phyloP scores from a whole-genome alignment of 2,888 invertebrate genomes.

The Drosophila quinaria region DNA sequence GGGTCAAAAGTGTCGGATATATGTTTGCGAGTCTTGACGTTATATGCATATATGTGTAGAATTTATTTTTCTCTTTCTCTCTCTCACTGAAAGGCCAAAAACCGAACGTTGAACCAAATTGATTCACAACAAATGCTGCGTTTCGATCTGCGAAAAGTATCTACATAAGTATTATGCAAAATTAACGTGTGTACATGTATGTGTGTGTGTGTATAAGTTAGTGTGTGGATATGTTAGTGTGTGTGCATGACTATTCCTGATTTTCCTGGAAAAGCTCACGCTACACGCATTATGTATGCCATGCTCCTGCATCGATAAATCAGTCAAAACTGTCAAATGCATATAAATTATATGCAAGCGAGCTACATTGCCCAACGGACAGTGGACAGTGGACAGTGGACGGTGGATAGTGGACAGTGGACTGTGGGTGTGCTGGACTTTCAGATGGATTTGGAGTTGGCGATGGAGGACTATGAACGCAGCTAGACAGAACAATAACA shows the following conservation, averaged over 20 bases:
- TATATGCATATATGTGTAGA: conserved; percentile 6
- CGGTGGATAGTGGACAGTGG: conserved; percentile 29
- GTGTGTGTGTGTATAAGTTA: conserved; percentile 14
- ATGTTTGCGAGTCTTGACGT: conserved; percentile 18
- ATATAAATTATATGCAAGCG: conserved; percentile 81
- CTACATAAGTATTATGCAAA: conserved; percentile 64
- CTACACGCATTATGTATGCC: conserved; percentile 80
- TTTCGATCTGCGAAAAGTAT: conserved; percentile 48
- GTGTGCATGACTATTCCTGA: conserved; percentile 75
- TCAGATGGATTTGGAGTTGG: conserved; percentile 8
- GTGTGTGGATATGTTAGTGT: conserved; percentile 24
- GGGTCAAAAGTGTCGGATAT: conserved; percentile 46
- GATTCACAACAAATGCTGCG: conserved; percentile 40
- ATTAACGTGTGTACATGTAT: conserved; percentile 48
- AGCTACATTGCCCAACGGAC: conserved; percentile 64
- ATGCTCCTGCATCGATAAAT: conserved; percentile 81
- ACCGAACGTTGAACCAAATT: conserved; percentile 32
- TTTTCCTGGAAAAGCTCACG: conserved; percentile 75
- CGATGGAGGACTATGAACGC: conserved; percentile 28
- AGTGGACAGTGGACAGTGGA: conserved; percentile 12
- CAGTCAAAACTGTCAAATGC: conserved; percentile 81
- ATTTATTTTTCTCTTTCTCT: conserved; percentile 12
- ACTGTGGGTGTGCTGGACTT: conserved; percentile 49
- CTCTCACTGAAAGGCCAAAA: conserved; percentile 15
- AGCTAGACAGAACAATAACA: conserved; percentile 74